Evolutionary conservation across 2,888 invertebrate species (phyloP).

Genomic region (Camptogramma bilineatum): DNA sequence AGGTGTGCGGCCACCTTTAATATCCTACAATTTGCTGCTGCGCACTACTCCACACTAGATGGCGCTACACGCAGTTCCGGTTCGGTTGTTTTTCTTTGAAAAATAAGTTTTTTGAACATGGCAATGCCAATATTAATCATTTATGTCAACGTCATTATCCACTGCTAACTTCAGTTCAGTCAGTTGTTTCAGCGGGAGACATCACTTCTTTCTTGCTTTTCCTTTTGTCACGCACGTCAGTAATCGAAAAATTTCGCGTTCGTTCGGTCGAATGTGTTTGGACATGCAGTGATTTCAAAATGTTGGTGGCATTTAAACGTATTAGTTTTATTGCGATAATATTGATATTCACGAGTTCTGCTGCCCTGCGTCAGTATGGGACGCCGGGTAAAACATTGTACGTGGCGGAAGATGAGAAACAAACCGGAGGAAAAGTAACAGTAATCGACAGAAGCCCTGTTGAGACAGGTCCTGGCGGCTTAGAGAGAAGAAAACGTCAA

Average conservation of each 20-base stretch:
- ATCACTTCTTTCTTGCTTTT: not conserved
- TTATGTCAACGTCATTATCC: constrained; percentile 1
- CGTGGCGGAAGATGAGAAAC: constrained; percentile 63
- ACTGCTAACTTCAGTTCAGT: constrained; percentile 16
- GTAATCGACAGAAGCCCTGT: constrained; percentile 64
- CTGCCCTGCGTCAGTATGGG: constrained; percentile 64
- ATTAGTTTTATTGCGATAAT: constrained; percentile 63
- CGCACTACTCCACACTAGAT: not conserved
- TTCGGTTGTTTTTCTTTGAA: not conserved
- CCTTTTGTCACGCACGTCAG: not conserved
- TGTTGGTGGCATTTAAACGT: constrained; percentile 71
- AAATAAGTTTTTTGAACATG: not conserved
- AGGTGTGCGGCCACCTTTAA: too few species aligned
- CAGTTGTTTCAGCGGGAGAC: not conserved
- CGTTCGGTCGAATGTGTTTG: constrained; percentile 60
- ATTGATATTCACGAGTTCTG: constrained; percentile 62
- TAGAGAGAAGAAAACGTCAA: constrained; percentile 74
- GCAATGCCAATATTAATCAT: constrained; percentile 8
- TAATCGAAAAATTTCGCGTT: constrained; percentile 54
- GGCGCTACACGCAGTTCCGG: not conserved
- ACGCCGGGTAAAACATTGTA: constrained; percentile 64
- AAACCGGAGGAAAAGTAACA: constrained; percentile 57
- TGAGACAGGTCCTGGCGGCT: constrained; percentile 49
- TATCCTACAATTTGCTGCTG: not conserved
- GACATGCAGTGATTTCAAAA: constrained; percentile 80